These are phyloP conservation scores for Ciconia nigra DNA, from an alignment of 2,797 vertebrate genomes.

Conservation along the genomic window DNA sequence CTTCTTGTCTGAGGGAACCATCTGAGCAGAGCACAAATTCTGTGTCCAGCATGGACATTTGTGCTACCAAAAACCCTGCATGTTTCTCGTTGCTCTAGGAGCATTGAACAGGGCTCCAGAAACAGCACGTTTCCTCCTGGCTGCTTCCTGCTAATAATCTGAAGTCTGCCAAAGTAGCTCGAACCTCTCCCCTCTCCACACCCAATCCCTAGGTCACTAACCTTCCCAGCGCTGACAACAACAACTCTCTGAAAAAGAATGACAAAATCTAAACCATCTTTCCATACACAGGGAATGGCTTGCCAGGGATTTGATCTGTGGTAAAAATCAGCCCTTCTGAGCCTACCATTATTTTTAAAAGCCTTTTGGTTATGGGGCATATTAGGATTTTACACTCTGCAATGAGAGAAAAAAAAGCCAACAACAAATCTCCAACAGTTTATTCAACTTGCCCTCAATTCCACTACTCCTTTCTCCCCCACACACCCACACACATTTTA, in stretches of 20 bases:
- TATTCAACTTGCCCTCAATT: slow-evolving; percentile 40
- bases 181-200: slow-evolving; percentile 65
- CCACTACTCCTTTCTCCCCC: neutral
- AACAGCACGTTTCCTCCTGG: slow-evolving; percentile 29
- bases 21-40: neutral
- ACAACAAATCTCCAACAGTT: neutral
- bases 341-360: slow-evolving; percentile 22
- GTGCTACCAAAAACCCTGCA: neutral
- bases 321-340: slow-evolving; percentile 30
- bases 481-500: slow-evolving; percentile 41
- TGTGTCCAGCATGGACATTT: neutral
- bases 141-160: slow-evolving; percentile 32
- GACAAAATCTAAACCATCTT: slow-evolving; percentile 57
- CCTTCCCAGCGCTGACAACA: slow-evolving; percentile 49
- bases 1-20: neutral
- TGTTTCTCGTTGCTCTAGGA: neutral
- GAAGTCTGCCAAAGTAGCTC: slow-evolving; percentile 52
- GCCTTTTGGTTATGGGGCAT: neutral
- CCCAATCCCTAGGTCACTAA: slow-evolving; percentile 67
- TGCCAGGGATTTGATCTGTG: slow-evolving; percentile 28
- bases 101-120: neutral
- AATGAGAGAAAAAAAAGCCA: neutral
- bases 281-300: neutral
- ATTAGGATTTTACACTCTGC: neutral
- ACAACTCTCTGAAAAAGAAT: slow-evolving; percentile 49